A percentile compares a stretch with the other conserved stretches of the same genome.
Evolutionary conservation across 2,113 vertebrate species (phyloP).

Genomic region (Oplegnathus fasciatus): DNA sequence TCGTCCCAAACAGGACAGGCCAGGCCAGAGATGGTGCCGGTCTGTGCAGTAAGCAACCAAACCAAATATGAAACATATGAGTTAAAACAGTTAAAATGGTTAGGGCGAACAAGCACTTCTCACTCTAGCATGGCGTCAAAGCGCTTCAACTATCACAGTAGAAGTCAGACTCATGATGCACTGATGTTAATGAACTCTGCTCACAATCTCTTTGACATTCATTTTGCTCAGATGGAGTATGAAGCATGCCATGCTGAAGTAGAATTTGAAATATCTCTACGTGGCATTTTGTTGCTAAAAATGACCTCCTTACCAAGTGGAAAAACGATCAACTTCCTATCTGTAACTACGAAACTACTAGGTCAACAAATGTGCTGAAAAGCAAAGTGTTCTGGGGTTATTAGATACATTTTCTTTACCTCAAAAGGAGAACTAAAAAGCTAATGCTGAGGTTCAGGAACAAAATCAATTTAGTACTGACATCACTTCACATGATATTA

Average conservation of each 20-base stretch:
- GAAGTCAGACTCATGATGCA: conserved; percentile 65
- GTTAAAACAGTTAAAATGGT: conserved; percentile 65
- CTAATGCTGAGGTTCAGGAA: not conserved
- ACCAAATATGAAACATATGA: conserved; percentile 52
- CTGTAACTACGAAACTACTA: not conserved
- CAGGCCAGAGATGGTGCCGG: conserved; percentile 44
- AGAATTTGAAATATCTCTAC: conserved; percentile 10
- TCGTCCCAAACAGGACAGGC: conserved; percentile 44
- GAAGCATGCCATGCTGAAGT: conserved; percentile 60
- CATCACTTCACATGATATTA: not conserved
- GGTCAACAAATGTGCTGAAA: conserved; percentile 5
- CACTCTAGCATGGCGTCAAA: conserved; percentile 45
- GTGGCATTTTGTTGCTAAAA: not conserved
- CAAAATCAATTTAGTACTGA: not conserved
- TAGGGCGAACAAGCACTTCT: conserved; percentile 67
- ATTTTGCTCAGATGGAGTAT: conserved; percentile 6
- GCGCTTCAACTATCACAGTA: conserved; percentile 44
- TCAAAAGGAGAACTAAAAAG: not conserved
- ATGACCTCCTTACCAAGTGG: too few species aligned
- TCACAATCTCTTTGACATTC: conserved; percentile 33
- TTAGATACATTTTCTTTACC: not conserved
- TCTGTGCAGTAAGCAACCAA: conserved; percentile 64
- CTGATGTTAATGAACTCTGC: conserved; percentile 43
- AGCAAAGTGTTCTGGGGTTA: not conserved
- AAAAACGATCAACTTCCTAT: not conserved